Conservation (phyloP, 1,140 invertebrate genomes). For the Pseudomyrmex cubaensis region DNA sequence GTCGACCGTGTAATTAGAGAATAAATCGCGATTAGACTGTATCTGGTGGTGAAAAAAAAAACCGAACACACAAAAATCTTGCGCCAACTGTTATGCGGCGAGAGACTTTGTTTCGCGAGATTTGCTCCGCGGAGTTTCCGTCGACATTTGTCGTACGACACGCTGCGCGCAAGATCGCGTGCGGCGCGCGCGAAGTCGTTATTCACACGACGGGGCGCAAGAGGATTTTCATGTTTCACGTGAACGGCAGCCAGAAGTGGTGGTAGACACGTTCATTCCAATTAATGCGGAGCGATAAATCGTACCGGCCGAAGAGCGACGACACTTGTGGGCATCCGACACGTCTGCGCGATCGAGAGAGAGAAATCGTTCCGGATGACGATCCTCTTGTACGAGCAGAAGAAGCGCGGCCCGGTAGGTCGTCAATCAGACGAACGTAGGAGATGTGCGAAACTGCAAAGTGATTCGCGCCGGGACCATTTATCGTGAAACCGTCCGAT, state of each 20-base stretch:
- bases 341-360: conserved; percentile 13
- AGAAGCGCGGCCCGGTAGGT: conserved; percentile 29
- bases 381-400: conserved; percentile 25
- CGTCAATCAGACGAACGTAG: conserved; percentile 41
- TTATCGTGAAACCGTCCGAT: conserved; percentile 2
- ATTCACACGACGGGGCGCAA: conserved; percentile 52
- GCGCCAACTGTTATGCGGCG: not conserved
- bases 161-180: conserved; percentile 35
- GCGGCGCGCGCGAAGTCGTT: conserved; percentile 44
- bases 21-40: too few species aligned
- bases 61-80: too few species aligned
- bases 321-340: conserved; percentile 42
- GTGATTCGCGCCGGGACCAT: conserved; percentile 35
- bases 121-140: conserved; percentile 26
- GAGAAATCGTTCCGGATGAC: conserved; percentile 40
- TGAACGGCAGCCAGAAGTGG: conserved; percentile 23
- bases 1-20: not conserved
- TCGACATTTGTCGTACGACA: conserved; percentile 21
- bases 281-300: conserved; percentile 73
- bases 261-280: conserved; percentile 51
- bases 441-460: conserved; percentile 41
- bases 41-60: too few species aligned
- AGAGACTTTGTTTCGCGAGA: conserved; percentile 15
- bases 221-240: conserved; percentile 70
- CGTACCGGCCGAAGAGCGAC: conserved; percentile 28